Conservation (phyloP, 2,888 invertebrate species). For the Acanthopleura granulata region DNA sequence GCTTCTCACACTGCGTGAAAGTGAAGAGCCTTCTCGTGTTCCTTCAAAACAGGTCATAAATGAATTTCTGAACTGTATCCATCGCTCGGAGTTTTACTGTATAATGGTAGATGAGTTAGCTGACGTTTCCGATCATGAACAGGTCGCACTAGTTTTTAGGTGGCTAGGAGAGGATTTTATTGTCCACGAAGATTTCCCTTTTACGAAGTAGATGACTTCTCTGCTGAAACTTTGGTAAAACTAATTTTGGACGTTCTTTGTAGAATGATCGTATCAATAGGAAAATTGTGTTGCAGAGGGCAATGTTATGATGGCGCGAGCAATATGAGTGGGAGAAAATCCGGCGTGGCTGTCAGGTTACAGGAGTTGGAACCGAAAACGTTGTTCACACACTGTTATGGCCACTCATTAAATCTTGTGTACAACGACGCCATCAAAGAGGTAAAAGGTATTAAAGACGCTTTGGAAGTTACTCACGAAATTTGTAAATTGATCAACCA, state of each 20-base stretch:
- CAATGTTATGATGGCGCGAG: constrained; percentile 18
- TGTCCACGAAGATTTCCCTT: constrained; percentile 27
- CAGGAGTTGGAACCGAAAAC: constrained; percentile 1
- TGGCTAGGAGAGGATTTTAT: background rate
- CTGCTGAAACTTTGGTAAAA: constrained; percentile 16
- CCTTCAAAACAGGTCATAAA: background rate
- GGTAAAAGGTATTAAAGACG: too few species aligned
- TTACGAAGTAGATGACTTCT: constrained; percentile 17
- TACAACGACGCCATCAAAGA: too few species aligned
- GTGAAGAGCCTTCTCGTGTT: constrained; percentile 3
- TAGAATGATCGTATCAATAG: background rate
- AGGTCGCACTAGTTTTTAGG: constrained; percentile 3
- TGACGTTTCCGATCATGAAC: constrained; percentile 6
- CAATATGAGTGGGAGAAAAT: constrained; percentile 2
- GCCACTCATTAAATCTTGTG: too few species aligned
- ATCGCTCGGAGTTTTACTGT: background rate
- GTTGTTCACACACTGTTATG: too few species aligned
- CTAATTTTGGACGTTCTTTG: background rate
- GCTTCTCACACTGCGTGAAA: background rate
- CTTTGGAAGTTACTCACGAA: background rate
- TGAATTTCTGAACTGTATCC: background rate
- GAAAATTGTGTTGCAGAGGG: constrained; percentile 16
- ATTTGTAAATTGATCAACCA: constrained; percentile 10
- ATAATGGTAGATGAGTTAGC: constrained; percentile 6
- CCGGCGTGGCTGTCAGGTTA: constrained; percentile 10